phyloP scores from a whole-genome alignment of 2,888 invertebrate species.

The Aethes cnicana region DNA sequence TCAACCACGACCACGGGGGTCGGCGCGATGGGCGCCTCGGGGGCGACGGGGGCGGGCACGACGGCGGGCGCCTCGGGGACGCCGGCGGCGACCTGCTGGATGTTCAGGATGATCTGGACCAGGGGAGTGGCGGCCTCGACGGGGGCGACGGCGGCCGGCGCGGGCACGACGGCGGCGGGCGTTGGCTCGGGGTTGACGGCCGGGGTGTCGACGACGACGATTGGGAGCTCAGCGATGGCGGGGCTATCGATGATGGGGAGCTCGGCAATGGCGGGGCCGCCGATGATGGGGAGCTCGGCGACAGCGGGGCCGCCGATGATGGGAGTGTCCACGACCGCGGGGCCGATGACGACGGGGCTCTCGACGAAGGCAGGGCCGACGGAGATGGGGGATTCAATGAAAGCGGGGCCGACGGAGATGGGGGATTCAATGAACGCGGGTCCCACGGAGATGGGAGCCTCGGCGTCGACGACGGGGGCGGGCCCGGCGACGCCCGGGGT shows the following conservation, averaged over 20 bases:
- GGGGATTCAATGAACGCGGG: slow-evolving; percentile 13
- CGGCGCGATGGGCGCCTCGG: slow-evolving; percentile 17
- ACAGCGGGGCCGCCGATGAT: slow-evolving; percentile 20
- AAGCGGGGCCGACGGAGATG: slow-evolving; percentile 16
- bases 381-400: slow-evolving; percentile 31
- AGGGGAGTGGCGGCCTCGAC: slow-evolving; percentile 38
- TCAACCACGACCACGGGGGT: slow-evolving; percentile 25
- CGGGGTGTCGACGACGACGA: slow-evolving; percentile 19
- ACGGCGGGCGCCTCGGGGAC: slow-evolving; percentile 33
- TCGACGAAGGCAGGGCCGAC: slow-evolving; percentile 22
- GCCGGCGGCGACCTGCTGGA: slow-evolving; percentile 38
- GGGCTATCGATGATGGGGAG: slow-evolving; percentile 30
- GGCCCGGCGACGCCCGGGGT: slow-evolving; percentile 36
- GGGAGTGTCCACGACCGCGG: slow-evolving; percentile 20
- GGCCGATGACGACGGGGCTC: slow-evolving; percentile 11
- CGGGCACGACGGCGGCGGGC: slow-evolving; percentile 29
- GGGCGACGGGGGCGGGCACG: slow-evolving; percentile 25
- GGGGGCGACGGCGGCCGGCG: slow-evolving; percentile 31
- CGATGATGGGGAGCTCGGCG: slow-evolving; percentile 11
- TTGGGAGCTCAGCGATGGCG: slow-evolving; percentile 17
- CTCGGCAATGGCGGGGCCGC: slow-evolving; percentile 20
- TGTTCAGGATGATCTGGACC: slow-evolving; percentile 51
- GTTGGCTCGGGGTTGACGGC: slow-evolving; percentile 20
- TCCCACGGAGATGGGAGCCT: slow-evolving; percentile 23
- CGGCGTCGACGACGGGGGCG: slow-evolving; percentile 28